phyloP scores from a whole-genome alignment of 2,797 vertebrate genomes.

The Philypnodon macrostomus region DNA sequence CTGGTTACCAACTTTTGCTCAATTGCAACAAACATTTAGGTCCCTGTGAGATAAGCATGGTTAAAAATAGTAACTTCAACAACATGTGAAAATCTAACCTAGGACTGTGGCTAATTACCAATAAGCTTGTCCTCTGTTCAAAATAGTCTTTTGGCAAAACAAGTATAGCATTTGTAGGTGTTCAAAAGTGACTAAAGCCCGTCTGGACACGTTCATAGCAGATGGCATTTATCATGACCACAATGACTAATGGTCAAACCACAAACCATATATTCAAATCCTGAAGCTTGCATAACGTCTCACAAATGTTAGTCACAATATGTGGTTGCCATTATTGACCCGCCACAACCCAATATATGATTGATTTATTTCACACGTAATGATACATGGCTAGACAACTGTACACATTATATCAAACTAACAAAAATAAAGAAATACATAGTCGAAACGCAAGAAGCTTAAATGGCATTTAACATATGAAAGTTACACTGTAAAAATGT shows the following conservation, averaged over 20 bases:
- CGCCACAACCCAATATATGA: constrained; percentile 75
- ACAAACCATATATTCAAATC: constrained; percentile 61
- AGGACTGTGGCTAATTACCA: constrained; percentile 19
- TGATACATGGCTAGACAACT: constrained; percentile 82
- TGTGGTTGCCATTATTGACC: constrained; percentile 68
- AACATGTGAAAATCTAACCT: constrained; percentile 21
- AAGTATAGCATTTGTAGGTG: constrained; percentile 32
- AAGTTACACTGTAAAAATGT: constrained; percentile 80
- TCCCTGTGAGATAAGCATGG: constrained; percentile 21
- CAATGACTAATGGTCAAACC: constrained; percentile 63
- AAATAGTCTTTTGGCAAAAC: constrained; percentile 49
- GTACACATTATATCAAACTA: constrained; percentile 82
- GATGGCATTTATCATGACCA: constrained; percentile 58
- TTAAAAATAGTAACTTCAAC: constrained; percentile 13
- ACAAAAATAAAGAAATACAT: constrained; percentile 80
- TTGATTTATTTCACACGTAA: constrained; percentile 81
- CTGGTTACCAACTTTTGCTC: constrained; percentile 63
- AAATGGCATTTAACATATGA: constrained; percentile 80
- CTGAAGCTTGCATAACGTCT: constrained; percentile 52
- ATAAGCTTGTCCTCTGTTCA: constrained; percentile 33
- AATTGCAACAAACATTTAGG: constrained; percentile 76
- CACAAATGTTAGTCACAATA: constrained; percentile 12
- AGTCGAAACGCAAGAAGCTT: constrained; percentile 77
- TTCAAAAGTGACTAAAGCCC: constrained; percentile 55
- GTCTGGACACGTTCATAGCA: constrained; percentile 51